These are phyloP conservation scores for Megathymus violae DNA, from an alignment of 1,140 invertebrate species.

Conservation along the genomic window DNA sequence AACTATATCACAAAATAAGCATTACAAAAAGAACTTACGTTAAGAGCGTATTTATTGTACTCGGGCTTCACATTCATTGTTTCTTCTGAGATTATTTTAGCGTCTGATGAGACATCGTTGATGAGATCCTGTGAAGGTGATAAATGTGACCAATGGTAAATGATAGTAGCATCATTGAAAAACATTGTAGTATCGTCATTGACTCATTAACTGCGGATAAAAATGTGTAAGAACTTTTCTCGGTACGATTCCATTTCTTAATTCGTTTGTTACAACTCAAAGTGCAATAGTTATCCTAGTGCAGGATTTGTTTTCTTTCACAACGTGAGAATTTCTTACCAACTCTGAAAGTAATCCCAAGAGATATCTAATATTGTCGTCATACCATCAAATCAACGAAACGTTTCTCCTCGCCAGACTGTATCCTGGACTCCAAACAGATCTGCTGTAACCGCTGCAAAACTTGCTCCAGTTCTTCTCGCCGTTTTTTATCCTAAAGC, in stretches of 20 bases:
- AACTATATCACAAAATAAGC: too few relatives aligned
- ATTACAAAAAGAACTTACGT: constrained; percentile 30
- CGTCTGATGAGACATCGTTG: constrained; percentile 49
- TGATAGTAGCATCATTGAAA: too few relatives aligned
- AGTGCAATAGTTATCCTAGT: too few relatives aligned
- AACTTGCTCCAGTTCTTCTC: constrained; percentile 51
- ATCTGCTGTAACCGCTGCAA: constrained; percentile 58
- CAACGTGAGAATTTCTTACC: too few relatives aligned
- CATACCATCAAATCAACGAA: constrained; percentile 65
- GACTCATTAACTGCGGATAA: too few relatives aligned
- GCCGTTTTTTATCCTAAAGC: constrained; percentile 50
- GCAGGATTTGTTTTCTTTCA: too few relatives aligned
- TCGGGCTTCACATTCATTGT: constrained; percentile 31
- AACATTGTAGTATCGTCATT: too few relatives aligned
- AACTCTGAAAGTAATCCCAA: too few relatives aligned
- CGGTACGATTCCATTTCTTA: too few relatives aligned
- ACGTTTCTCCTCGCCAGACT: constrained; percentile 43
- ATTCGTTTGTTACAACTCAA: too few relatives aligned
- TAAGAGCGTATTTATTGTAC: constrained; percentile 37
- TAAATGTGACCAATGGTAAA: too few relatives aligned
- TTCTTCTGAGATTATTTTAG: constrained; percentile 39
- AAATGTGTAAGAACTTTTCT: too few relatives aligned
- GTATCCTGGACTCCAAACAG: constrained; percentile 46
- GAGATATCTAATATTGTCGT: background rate
- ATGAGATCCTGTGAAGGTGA: constrained; percentile 60